phyloP scores from a whole-genome alignment of 64 coral and sea anemone species.

The Porites australiensis region DNA sequence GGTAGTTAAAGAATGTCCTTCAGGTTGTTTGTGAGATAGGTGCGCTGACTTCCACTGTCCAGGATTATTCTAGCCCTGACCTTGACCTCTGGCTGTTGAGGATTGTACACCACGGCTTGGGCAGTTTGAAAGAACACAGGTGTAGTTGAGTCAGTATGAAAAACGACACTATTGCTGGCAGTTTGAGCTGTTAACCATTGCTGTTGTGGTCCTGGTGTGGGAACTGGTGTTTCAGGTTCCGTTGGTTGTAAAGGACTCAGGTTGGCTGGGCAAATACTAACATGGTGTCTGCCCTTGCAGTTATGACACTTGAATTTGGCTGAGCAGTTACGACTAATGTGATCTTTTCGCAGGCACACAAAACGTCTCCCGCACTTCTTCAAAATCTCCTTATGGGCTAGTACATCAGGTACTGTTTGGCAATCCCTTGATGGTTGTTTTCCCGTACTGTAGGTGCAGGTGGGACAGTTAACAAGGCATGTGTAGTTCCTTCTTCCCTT shows the following conservation, averaged over 20 bases:
- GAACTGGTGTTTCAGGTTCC: no score
- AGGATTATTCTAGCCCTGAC: neutral
- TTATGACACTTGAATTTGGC: no score
- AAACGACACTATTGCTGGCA: no score
- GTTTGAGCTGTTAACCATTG: no score
- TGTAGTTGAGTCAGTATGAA: no score
- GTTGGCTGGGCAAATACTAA: no score
- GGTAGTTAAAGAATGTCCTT: constrained; percentile 15
- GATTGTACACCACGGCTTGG: neutral
- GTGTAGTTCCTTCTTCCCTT: neutral
- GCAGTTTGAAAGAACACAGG: neutral
- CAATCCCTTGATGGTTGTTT: neutral
- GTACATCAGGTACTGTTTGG: neutral
- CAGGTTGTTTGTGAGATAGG: constrained; percentile 10
- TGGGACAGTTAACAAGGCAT: neutral
- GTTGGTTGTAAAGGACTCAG: no score
- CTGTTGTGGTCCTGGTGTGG: no score
- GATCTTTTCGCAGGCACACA: constrained; percentile 2
- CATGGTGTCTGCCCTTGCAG: no score
- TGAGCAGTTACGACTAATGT: no score
- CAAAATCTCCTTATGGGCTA: neutral
- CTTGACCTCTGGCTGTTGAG: neutral
- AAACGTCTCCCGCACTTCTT: constrained; percentile 31
- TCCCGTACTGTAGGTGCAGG: neutral
- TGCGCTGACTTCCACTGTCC: constrained; percentile 21